Percentiles rank a stretch among this genome's conserved stretches.
Evolutionary conservation across 1,140 invertebrate species (phyloP).

Genomic region (Aphelinus certus): DNA sequence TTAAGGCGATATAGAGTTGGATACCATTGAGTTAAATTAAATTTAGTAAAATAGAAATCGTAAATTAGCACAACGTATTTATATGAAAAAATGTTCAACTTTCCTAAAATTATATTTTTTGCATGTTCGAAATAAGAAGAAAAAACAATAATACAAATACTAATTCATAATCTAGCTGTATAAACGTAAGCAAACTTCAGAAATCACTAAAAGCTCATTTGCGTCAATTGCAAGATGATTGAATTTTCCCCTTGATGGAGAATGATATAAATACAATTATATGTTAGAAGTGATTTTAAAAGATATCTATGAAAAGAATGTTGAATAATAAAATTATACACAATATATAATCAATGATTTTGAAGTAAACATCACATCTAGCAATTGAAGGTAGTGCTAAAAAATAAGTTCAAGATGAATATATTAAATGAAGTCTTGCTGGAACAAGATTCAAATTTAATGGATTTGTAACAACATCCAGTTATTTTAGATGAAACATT

Average conservation of each 20-base stretch:
- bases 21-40: not conserved
- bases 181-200: not conserved
- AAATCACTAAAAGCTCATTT: slow-evolving; percentile 1
- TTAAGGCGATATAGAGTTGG: not conserved
- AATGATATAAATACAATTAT: not conserved
- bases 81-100: slow-evolving; percentile 12
- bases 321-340: slow-evolving; percentile 9
- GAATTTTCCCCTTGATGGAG: too few relatives aligned
- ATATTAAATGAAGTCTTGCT: slow-evolving; percentile 21
- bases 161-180: not conserved
- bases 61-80: slow-evolving; percentile 1
- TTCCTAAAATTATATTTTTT: slow-evolving; percentile 24
- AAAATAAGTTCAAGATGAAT: slow-evolving; percentile 9
- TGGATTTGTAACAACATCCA: not conserved
- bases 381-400: slow-evolving; percentile 1
- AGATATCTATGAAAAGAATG: slow-evolving; percentile 27
- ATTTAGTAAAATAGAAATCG: not conserved
- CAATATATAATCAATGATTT: not conserved
- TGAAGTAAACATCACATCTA: not conserved
- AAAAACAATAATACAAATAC: not conserved
- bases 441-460: slow-evolving; percentile 24
- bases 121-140: not conserved
- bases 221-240: not conserved
- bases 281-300: too few relatives aligned
- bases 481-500: slow-evolving; percentile 7